A percentile compares a stretch with the other conserved stretches of the same genome.
Conservation (phyloP, 2,888 invertebrate genomes). For the Hipparchia sbordonii region DNA sequence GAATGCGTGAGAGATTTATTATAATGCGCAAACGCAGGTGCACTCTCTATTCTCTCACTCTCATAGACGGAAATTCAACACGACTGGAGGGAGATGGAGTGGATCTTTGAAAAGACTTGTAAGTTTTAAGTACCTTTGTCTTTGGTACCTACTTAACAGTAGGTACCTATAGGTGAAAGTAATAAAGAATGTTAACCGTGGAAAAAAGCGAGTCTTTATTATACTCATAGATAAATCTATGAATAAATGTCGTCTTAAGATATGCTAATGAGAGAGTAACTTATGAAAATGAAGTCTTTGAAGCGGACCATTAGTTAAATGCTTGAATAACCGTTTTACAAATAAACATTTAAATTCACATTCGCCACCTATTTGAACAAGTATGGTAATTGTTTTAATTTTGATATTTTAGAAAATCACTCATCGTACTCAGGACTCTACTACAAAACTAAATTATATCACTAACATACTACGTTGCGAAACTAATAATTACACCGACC, state of each 20-base stretch:
- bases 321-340: not conserved
- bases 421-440: too few relatives aligned
- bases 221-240: not conserved
- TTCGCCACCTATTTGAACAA: too few relatives aligned
- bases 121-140: too few relatives aligned
- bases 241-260: not conserved
- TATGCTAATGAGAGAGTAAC: not conserved
- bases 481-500: constrained; percentile 27
- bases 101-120: too few relatives aligned
- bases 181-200: not conserved
- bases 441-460: not conserved
- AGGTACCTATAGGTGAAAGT: not conserved
- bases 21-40: too few relatives aligned
- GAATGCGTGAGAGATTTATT: too few relatives aligned
- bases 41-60: too few relatives aligned
- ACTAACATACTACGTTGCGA: constrained; percentile 15
- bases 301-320: not conserved
- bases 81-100: too few relatives aligned
- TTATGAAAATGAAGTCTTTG: not conserved
- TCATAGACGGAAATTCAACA: too few relatives aligned
- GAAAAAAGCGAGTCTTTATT: not conserved
- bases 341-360: not conserved
- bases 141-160: not conserved
- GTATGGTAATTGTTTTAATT: too few relatives aligned
- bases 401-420: too few relatives aligned